Conservation (phyloP, 2,113 vertebrate species). For the Pycnonotus jocosus region DNA sequence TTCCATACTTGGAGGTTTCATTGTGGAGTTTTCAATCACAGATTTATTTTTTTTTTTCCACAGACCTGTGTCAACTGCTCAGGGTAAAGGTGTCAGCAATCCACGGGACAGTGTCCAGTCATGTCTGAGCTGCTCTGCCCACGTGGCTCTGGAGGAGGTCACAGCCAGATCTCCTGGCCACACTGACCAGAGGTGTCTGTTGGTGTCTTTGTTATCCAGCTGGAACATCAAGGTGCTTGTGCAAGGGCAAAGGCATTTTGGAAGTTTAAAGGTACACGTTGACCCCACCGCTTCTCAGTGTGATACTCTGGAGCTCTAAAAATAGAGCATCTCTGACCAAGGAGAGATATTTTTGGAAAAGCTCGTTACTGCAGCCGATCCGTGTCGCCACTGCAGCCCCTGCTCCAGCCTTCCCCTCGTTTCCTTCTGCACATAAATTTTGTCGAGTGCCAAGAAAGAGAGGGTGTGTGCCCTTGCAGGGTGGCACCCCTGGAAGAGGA, state of each 20-base stretch:
- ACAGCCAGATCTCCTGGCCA: neutral
- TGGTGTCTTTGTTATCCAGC: neutral
- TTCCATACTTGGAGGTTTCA: neutral
- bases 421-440: neutral
- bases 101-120: fast-evolving
- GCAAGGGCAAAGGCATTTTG: neutral
- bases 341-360: slow-evolving; percentile 14
- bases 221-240: neutral
- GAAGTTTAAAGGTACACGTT: neutral
- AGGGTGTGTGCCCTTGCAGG: neutral
- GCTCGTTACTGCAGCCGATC: neutral
- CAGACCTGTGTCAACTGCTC: fast-evolving
- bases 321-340: neutral
- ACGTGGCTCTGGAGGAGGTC: fast-evolving
- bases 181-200: neutral
- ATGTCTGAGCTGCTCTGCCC: fast-evolving
- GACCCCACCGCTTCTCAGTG: neutral
- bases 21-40: neutral
- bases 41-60: neutral
- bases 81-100: fast-evolving
- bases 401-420: neutral
- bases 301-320: neutral
- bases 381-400: neutral
- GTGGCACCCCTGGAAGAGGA: fast-evolving
- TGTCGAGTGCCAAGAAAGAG: neutral